Evolutionary conservation across 2,113 vertebrate species (phyloP), one percentile per base, ranked within the genome.

Genomic region (Oncorhynchus keta): DNA sequence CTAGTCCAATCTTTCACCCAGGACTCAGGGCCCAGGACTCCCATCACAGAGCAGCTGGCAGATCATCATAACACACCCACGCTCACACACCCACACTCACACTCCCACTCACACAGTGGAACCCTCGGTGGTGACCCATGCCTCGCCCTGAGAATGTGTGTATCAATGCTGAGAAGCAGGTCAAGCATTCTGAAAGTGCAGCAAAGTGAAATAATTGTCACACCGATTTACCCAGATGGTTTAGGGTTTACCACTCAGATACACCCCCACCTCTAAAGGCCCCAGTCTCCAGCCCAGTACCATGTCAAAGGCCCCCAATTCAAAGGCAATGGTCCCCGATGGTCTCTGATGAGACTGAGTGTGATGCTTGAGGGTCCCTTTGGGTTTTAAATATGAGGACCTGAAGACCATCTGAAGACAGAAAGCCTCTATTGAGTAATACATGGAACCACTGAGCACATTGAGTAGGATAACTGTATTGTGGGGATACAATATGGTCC

Each of bases 161-260:
- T 85, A 83, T 88, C 75, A n/a, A 76, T 81, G 83, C 81, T 86
- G 88, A 90, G 88, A 90, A 90, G 83, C 88, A 90, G 88, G 86
- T 85, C 87, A 87, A 83, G 86, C 82, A 86, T 89, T 89, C 86
- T 87, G 80, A 61, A 73, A 83, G 81, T 85, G 83, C 86, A 87
- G 68, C 86, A 89, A 88, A 84, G 84, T 86, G 86, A 86, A 84
- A 84, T 83, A 87, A 85, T 87, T 82, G 79, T 48, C 79, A 85
- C 81, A 72, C 35, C 45, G 68, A 69, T 39, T 64, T 39, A 62
- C 22, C 61, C 72, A 73, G 83, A 82, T 72, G 67, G 78, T 78
- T 76, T 22, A 70, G 13, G 30, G 82, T 55, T 83, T 78, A 80
- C 59, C 80, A 81, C 78, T 86, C 77, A 84, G 14, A 18, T 18